These are phyloP conservation scores for Myanophis thanlyinensis DNA, from an alignment of 2,113 vertebrate species.

Conservation along the genomic window DNA sequence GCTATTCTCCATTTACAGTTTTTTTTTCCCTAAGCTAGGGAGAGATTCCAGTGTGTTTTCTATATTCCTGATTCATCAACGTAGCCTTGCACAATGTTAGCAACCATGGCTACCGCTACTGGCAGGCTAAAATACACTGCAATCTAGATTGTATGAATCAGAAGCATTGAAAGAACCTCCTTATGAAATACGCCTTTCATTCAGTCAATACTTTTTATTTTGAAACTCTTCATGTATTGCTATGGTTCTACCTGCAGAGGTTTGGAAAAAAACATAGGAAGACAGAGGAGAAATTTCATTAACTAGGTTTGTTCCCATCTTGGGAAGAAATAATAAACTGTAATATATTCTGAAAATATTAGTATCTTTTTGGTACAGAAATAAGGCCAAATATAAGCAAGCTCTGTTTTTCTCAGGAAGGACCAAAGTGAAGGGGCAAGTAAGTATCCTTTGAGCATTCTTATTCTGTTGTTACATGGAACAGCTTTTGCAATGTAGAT, in stretches of 20 bases:
- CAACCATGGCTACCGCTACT: background rate
- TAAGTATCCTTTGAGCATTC: conserved; percentile 21
- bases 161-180: background rate
- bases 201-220: background rate
- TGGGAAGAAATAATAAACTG: conserved; percentile 48
- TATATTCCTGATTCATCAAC: background rate
- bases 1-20: background rate
- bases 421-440: conserved; percentile 43
- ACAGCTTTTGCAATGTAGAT: conserved; percentile 38
- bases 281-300: conserved; percentile 27
- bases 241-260: conserved; percentile 1
- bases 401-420: conserved; percentile 45
- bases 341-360: conserved; percentile 39
- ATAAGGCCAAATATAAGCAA: conserved; percentile 41
- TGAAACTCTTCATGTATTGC: background rate
- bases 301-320: conserved; percentile 32
- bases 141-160: background rate
- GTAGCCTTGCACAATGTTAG: background rate
- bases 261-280: background rate
- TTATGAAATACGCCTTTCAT: background rate
- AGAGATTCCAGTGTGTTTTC: background rate
- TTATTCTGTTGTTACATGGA: conserved; percentile 33
- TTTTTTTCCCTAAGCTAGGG: background rate
- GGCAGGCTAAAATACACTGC: background rate
- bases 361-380: conserved; percentile 20